A percentile compares a stretch with the other conserved stretches of the same genome.
Evolutionary conservation across 2,888 invertebrate species (phyloP).

Genomic region (Xylocampa areola): DNA sequence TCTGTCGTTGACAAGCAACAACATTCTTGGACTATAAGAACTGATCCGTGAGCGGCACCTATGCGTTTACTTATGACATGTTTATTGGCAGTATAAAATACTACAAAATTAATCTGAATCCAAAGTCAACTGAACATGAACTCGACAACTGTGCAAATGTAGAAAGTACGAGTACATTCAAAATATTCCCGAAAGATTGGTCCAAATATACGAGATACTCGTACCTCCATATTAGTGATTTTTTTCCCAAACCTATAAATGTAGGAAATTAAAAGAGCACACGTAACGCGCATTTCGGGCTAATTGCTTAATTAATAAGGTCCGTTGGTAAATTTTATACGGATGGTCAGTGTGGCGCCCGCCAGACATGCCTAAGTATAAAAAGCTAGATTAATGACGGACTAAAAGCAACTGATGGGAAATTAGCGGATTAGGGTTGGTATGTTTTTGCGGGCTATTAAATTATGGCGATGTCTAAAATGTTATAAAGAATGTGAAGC

Average conservation of each 20-base stretch:
- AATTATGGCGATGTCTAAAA: slow-evolving; percentile 8
- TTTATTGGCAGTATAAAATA: too few relatives aligned
- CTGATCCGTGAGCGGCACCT: too few relatives aligned
- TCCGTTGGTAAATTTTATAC: slow-evolving; percentile 76
- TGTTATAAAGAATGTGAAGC: background rate
- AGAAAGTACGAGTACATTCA: too few relatives aligned
- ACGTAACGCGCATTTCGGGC: slow-evolving; percentile 77
- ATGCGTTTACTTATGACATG: too few relatives aligned
- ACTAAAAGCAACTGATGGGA: slow-evolving; percentile 53
- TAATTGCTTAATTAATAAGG: slow-evolving; percentile 89
- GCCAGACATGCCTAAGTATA: slow-evolving; percentile 78
- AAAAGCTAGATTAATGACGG: slow-evolving; percentile 76
- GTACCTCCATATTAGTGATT: slow-evolving; percentile 66
- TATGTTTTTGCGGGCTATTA: slow-evolving; percentile 35
- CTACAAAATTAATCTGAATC: too few relatives aligned
- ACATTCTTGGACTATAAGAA: too few relatives aligned
- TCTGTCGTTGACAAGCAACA: too few relatives aligned
- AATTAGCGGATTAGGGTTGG: slow-evolving; percentile 47
- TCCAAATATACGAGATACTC: too few relatives aligned
- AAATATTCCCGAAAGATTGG: too few relatives aligned
- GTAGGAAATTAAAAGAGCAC: slow-evolving; percentile 82
- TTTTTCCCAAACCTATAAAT: slow-evolving; percentile 74
- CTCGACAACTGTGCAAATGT: too few relatives aligned
- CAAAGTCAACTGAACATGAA: too few relatives aligned
- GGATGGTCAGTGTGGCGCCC: slow-evolving; percentile 76